A percentile compares a stretch with the other conserved stretches of the same genome.
These are phyloP conservation scores for Neostethus bicornis DNA, from an alignment of 2,797 vertebrate genomes.

Conservation along the genomic window DNA sequence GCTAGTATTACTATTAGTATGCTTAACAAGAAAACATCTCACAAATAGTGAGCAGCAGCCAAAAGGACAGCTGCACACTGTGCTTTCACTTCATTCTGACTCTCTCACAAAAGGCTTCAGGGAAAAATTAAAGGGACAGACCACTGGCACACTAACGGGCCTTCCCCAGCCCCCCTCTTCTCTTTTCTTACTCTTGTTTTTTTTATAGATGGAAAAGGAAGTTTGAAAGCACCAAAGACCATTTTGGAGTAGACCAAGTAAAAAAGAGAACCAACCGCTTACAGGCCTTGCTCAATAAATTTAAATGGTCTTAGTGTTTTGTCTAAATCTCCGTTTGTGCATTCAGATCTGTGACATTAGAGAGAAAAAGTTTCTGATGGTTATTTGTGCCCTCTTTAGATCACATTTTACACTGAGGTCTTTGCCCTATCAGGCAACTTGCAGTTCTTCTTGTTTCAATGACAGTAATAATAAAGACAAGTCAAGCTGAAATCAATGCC, in stretches of 20 bases:
- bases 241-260: slow-evolving; percentile 44
- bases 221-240: slow-evolving; percentile 61
- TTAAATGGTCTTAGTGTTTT: slow-evolving; percentile 34
- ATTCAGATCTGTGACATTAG: slow-evolving; percentile 42
- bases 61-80: slow-evolving; percentile 78
- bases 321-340: slow-evolving; percentile 42
- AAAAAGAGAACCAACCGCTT: slow-evolving; percentile 45
- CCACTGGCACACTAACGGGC: slow-evolving; percentile 68
- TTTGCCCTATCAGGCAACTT: slow-evolving; percentile 25
- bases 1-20: slow-evolving; percentile 77
- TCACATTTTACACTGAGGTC: slow-evolving; percentile 20
- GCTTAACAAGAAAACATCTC: slow-evolving; percentile 65
- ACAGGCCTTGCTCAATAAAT: slow-evolving; percentile 42
- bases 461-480: slow-evolving; percentile 38
- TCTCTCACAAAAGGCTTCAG: slow-evolving; percentile 64
- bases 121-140: slow-evolving; percentile 76
- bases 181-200: slow-evolving; percentile 51
- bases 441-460: slow-evolving; percentile 42
- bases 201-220: slow-evolving; percentile 62
- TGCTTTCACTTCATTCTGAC: slow-evolving; percentile 71
- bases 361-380: slow-evolving; percentile 34
- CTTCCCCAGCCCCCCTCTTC: slow-evolving; percentile 51
- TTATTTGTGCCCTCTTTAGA: slow-evolving; percentile 36
- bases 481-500: slow-evolving; percentile 53
- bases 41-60: slow-evolving; percentile 69